Conservation (phyloP, 64 coral and sea anemone species). For the Exaiptasia diaphana region DNA sequence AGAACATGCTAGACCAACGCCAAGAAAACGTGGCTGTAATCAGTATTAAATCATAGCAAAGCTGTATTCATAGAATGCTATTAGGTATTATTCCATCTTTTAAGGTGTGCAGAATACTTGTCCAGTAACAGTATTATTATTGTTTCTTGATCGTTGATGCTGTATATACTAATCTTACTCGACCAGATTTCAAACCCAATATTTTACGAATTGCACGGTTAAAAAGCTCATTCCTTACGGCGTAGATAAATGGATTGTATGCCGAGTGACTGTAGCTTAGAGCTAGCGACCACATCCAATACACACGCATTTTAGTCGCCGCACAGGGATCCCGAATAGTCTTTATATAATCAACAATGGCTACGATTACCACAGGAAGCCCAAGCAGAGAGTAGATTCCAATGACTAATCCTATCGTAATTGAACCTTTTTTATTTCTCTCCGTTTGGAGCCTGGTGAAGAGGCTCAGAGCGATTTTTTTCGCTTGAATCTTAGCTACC, state of each 20-base stretch:
- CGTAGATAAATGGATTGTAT: constrained; percentile 61
- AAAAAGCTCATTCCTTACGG: constrained; percentile 26
- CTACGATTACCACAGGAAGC: constrained; percentile 36
- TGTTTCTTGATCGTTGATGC: too few species aligned
- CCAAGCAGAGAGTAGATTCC: constrained; percentile 48
- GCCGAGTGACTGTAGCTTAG: constrained; percentile 50
- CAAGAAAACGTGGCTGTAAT: too few species aligned
- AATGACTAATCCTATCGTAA: constrained; percentile 59
- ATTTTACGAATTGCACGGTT: background rate
- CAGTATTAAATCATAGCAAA: too few species aligned
- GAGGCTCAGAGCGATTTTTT: background rate
- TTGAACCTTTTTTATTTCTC: constrained; percentile 41
- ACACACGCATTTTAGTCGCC: background rate
- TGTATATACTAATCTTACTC: too few species aligned
- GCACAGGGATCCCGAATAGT: background rate
- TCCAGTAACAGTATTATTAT: too few species aligned
- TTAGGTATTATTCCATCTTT: too few species aligned
- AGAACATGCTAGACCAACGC: too few species aligned
- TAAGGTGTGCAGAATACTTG: too few species aligned
- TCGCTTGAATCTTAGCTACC: background rate
- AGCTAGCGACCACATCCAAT: constrained; percentile 47
- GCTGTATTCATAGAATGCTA: too few species aligned
- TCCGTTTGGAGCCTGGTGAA: background rate
- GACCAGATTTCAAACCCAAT: background rate
- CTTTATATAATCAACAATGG: background rate